These are phyloP conservation scores for Drosophila kanapiae DNA, from an alignment of 1,140 invertebrate species.

Conservation along the genomic window DNA sequence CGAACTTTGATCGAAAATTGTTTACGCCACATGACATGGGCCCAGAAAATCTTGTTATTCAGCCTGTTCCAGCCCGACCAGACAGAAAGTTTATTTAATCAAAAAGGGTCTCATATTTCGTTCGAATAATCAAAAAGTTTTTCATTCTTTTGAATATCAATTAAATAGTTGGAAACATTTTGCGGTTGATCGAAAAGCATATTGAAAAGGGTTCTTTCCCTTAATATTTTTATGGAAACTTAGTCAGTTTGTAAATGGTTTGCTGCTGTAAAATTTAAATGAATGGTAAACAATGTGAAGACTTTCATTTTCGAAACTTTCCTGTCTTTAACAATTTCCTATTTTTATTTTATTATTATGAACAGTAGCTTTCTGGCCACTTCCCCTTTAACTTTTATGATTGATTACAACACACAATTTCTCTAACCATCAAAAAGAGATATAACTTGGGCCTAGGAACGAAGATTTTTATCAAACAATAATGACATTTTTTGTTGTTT, in stretches of 20 bases:
- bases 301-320: constrained; percentile 11
- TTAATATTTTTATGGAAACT: neutral
- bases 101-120: constrained; percentile 17
- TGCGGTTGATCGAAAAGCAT: constrained; percentile 3
- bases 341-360: neutral
- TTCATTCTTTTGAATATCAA: constrained; percentile 10
- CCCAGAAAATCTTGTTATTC: constrained; percentile 34
- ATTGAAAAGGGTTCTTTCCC: neutral
- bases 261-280: neutral
- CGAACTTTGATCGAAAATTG: constrained; percentile 44
- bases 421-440: constrained; percentile 1
- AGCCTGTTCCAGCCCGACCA: neutral
- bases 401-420: constrained; percentile 27
- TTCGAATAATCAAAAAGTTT: constrained; percentile 26
- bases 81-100: constrained; percentile 34
- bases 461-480: constrained; percentile 26
- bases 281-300: neutral
- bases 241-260: neutral
- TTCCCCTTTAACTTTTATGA: constrained; percentile 22
- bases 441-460: constrained; percentile 11
- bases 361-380: neutral
- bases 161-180: constrained; percentile 7
- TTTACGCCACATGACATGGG: constrained; percentile 40
- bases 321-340: neutral
- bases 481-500: constrained; percentile 4